A percentile compares a stretch with the other conserved stretches of the same genome.
Conservation (phyloP, 35 echinoderm and acorn worm species). For the Diadema setosum region DNA sequence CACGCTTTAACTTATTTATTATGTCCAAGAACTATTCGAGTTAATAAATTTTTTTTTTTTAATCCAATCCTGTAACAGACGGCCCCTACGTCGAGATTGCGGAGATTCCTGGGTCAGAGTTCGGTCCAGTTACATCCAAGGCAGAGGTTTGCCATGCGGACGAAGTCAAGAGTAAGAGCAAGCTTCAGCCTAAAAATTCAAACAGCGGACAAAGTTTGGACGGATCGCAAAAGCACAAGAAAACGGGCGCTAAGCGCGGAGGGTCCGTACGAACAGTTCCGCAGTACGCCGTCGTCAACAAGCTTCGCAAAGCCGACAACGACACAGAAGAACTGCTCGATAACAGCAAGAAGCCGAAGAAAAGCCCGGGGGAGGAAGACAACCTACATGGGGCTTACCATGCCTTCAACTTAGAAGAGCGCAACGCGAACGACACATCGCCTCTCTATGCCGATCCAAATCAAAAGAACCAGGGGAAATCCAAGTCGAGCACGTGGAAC, state of each 20-base stretch:
- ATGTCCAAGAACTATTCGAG: no score
- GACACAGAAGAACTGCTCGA: not conserved
- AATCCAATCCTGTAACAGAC: not conserved
- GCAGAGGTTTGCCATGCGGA: not conserved
- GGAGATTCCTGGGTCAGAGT: not conserved
- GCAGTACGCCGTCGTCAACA: slow-evolving; percentile 17
- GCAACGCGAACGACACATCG: not conserved
- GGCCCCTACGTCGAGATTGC: slow-evolving; percentile 1
- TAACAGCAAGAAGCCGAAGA: not conserved
- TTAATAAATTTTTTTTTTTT: no score
- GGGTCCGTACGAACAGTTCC: not conserved
- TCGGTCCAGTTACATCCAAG: not conserved
- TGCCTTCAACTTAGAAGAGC: not conserved
- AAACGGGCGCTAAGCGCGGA: not conserved
- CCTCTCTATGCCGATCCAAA: not conserved
- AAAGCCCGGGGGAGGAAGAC: not conserved
- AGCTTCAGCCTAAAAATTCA: not conserved
- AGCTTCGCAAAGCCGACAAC: not conserved
- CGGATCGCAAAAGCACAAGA: not conserved
- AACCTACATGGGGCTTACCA: slow-evolving; percentile 5
- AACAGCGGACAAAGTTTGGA: not conserved
- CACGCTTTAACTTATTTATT: no score
- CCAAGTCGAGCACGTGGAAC: not conserved
- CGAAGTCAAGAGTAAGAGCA: not conserved
- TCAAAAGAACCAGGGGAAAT: not conserved